phyloP scores from a whole-genome alignment of 2,888 invertebrate genomes.

The Zelleria hepariella region DNA sequence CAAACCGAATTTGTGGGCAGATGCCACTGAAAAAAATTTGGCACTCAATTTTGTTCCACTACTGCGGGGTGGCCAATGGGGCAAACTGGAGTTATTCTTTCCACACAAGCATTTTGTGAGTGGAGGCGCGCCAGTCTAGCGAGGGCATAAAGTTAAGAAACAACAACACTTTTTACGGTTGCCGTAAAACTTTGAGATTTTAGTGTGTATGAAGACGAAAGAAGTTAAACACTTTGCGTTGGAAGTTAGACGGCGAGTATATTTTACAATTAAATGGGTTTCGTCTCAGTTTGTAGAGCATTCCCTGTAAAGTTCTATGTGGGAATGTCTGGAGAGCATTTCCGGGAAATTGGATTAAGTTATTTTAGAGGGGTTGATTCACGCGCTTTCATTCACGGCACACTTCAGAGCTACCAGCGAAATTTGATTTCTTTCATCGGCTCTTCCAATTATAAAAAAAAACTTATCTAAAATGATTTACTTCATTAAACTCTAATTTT shows the following conservation, averaged over 20 bases:
- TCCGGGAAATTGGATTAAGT: background rate
- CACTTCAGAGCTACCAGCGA: background rate
- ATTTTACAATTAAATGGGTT: background rate
- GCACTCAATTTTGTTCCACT: too few species aligned
- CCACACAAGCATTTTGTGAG: background rate
- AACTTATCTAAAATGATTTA: too few species aligned
- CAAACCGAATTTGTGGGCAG: too few species aligned
- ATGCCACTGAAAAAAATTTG: too few species aligned
- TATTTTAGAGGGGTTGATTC: background rate
- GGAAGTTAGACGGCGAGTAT: background rate
- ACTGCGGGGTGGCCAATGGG: too few species aligned
- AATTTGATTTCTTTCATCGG: background rate
- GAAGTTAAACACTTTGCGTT: background rate
- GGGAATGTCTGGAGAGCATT: background rate
- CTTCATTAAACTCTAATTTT: too few species aligned
- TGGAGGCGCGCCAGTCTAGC: background rate
- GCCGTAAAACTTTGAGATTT: conserved; percentile 38
- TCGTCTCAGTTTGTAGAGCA: background rate
- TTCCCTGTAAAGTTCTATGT: background rate
- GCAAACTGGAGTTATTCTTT: conserved; percentile 13
- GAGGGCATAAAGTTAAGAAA: conserved; percentile 17
- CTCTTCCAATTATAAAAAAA: background rate
- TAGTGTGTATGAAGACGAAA: conserved; percentile 19
- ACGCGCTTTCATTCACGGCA: conserved; percentile 1
- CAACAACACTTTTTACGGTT: conserved; percentile 48